A percentile compares a stretch with the other conserved stretches of the same genome.
These are phyloP conservation scores for Neoniphon sammara DNA, from an alignment of 2,797 vertebrate species.

Conservation along the genomic window DNA sequence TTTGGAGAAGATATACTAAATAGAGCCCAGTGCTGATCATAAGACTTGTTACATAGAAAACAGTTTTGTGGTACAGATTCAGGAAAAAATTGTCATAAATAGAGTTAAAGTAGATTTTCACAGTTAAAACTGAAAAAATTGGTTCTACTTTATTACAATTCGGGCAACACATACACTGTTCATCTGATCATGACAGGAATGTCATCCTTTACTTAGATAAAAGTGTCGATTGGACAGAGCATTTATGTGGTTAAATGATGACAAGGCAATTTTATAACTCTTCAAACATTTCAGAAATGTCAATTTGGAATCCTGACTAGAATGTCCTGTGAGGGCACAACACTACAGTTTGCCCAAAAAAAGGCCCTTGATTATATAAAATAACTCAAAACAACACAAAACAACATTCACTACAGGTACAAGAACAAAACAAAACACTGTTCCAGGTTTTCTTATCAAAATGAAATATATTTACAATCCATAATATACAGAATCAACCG, in stretches of 20 bases:
- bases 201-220: not conserved
- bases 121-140: too few species aligned
- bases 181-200: not conserved
- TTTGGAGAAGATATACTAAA: too few species aligned
- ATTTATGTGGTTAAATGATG: too few species aligned
- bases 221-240: too few species aligned
- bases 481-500: constrained; percentile 12
- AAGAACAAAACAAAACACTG: not conserved
- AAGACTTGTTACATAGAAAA: too few species aligned
- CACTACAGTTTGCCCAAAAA: not conserved
- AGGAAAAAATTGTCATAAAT: too few species aligned
- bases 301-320: not conserved
- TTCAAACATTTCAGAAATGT: constrained; percentile 5
- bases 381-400: not conserved
- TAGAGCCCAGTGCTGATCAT: too few species aligned
- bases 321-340: not conserved
- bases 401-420: not conserved
- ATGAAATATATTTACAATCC: constrained; percentile 55
- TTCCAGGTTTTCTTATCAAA: constrained; percentile 22
- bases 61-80: too few species aligned
- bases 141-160: not conserved
- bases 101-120: too few species aligned
- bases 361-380: not conserved
- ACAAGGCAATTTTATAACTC: not conserved
- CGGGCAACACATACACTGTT: not conserved